These are phyloP conservation scores for Brachypalpus laphriformis DNA, from an alignment of 2,888 invertebrate species.

Conservation along the genomic window DNA sequence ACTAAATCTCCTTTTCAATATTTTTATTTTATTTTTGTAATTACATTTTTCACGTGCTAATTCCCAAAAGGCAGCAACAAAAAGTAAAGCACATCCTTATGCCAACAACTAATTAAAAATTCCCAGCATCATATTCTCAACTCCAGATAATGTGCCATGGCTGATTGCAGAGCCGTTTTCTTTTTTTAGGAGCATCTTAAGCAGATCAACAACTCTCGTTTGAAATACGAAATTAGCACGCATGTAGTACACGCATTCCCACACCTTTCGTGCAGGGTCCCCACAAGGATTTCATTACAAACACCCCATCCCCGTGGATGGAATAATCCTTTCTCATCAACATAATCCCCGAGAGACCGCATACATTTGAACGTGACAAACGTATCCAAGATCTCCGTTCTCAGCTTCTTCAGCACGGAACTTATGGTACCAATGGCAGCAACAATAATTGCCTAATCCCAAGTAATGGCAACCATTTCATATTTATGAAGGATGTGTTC, in stretches of 20 bases:
- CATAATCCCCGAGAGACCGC: conserved; percentile 72
- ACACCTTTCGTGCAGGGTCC: not conserved
- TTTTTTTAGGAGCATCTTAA: conserved; percentile 50
- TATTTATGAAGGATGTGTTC: conserved; percentile 73
- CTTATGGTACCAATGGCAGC: conserved; percentile 48
- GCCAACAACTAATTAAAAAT: conserved; percentile 71
- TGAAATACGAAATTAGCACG: conserved; percentile 62
- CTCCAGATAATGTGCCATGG: conserved; percentile 51
- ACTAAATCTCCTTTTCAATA: not conserved
- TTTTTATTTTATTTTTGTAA: not conserved
- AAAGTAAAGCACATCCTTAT: conserved; percentile 37
- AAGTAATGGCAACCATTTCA: conserved; percentile 74
- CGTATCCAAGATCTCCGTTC: conserved; percentile 56
- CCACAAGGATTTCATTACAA: conserved; percentile 65
- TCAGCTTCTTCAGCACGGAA: conserved; percentile 37
- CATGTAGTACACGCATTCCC: conserved; percentile 36
- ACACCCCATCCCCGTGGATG: conserved; percentile 30
- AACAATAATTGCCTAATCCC: conserved; percentile 71
- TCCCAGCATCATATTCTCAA: conserved; percentile 58
- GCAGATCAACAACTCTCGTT: conserved; percentile 50
- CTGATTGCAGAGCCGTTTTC: conserved; percentile 45
- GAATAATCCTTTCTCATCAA: conserved; percentile 71
- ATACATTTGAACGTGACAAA: conserved; percentile 68
- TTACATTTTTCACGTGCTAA: conserved; percentile 43
- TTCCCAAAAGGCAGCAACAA: conserved; percentile 40